phyloP scores from a whole-genome alignment of 2,888 invertebrate species.

The Oegoconia quadripuncta region DNA sequence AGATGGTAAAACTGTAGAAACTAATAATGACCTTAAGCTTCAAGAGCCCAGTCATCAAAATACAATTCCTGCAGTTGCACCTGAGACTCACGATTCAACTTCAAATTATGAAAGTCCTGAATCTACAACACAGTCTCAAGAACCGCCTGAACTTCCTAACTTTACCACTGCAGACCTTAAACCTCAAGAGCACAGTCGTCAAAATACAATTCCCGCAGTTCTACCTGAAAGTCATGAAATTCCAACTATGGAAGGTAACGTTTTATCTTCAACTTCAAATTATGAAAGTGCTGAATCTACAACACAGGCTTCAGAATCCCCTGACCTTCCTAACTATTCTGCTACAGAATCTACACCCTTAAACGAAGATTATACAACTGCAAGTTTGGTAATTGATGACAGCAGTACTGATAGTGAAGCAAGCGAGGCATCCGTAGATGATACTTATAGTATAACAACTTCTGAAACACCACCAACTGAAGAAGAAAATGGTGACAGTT shows the following conservation, averaged over 20 bases:
- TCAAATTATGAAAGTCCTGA: too few relatives aligned
- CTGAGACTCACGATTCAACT: too few relatives aligned
- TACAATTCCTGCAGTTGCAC: not conserved
- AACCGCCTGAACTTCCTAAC: not conserved
- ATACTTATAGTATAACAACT: conserved; percentile 11
- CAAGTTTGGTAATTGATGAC: not conserved
- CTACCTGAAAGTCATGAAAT: too few relatives aligned
- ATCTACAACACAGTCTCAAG: too few relatives aligned
- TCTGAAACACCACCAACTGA: conserved; percentile 28
- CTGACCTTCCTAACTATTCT: not conserved
- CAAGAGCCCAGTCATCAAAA: conserved; percentile 3
- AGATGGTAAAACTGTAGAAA: conserved; percentile 7
- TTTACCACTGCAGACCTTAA: conserved; percentile 4
- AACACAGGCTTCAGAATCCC: not conserved
- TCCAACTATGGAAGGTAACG: not conserved
- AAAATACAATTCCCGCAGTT: conserved; percentile 1
- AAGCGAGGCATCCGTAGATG: not conserved
- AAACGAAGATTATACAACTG: conserved; percentile 8
- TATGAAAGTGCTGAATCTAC: not conserved
- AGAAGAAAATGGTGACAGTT: conserved; percentile 35
- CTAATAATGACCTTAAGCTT: conserved; percentile 3
- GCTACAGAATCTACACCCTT: conserved; percentile 18
- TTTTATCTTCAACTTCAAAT: not conserved
- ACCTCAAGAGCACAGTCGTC: not conserved
- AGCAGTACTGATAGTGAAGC: conserved; percentile 5